Evolutionary conservation across 2,888 invertebrate genomes (phyloP), one percentile per base, ranked within the genome.

Genomic region (Plutella xylostella): DNA sequence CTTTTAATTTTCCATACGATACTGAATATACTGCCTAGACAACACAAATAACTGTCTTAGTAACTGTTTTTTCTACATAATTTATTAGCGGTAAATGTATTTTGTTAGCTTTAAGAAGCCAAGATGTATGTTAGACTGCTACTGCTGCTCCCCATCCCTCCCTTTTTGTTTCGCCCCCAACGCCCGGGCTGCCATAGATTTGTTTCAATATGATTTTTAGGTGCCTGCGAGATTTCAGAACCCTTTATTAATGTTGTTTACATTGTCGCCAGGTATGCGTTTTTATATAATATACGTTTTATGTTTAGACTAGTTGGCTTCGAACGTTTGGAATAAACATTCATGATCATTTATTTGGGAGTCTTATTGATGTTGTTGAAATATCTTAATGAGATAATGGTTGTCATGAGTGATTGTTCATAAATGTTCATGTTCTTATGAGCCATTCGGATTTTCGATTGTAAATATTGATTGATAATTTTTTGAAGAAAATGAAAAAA

Each of bases 231-330:
- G 78, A 70, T 70, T 68, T 63, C 71, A 72, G 67, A 75, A 72
- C 75, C 80, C 77, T 80, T 80, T 77, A 58, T 82, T 77, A 80
- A 75, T 80, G 82, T 83, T 83, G 83, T 83, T 83, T 83, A 83
- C 83, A 83, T 83, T 82, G 83, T 83, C 83, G 83, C 83, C 83
- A 83, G 83, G 83, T 83, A 83, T 80, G 82, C 78, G 68, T 77
- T 75, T 73, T 74, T 68, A 63, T 51, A 69, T 77, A 69, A 69
- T 76, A n/a, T n/a, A 76, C 58, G 64, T 72, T 70, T 67, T 53
- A 54, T 70, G 60, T 68, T 52, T 60, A 65, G 63, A 58, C 54
- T 52, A 55, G 55, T n/a, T n/a, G n/a, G n/a, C n/a, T n/a, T n/a
- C n/a, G n/a, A n/a, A n/a, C n/a, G n/a, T n/a, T n/a, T n/a, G n/a